Base-by-base conservation (phyloP, 2,113 vertebrate species). In the Sturnira hondurensis region DNA sequence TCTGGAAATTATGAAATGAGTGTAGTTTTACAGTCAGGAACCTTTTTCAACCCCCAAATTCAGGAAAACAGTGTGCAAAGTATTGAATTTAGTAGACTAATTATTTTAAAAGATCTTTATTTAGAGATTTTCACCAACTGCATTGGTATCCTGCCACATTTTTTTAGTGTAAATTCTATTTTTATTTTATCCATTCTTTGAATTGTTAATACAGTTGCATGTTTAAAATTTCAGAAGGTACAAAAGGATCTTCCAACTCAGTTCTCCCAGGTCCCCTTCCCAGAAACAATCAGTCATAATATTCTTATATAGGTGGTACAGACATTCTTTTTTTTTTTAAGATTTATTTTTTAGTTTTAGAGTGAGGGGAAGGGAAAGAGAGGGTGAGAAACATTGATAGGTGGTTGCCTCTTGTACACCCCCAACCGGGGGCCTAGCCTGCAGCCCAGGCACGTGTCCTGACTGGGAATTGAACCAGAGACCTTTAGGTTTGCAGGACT, bases 141-240 rank as follows among this genome's bases (percentile, higher is more conserved):
- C 2, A 7, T 50, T 89, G 36, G 8, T 82, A 80, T 56, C 36
- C 68, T 93, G 61, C 47, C n/a, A 78, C n/a, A 38, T 43, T 68
- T 95, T 68, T 84, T 93, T 77, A 86, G 15, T 89, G 38, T 85
- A 84, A 82, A 33, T 73, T 77, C 80, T 73, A 38, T 50, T 84
- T 92, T 71, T 63, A 38, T 68, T 20, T 94, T 89, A 58, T 2
- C 88, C 4, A 83, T 26, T 87, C 77, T 86, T 91, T 76, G 50
- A 56, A 36, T 91, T 68, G 16, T 4, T 84, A 91, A 45, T 84
- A 52, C 15, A 76, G 31, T 68, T 54, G 47, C 13, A 61, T 70
- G 41, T 38, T 84, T 88, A 58, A 81, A 14, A 76, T 68, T 85
- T 95, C 19, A 63, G 90, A 87, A 93, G 33, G 33, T 94, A 38